Evolutionary conservation across 2,888 invertebrate genomes (phyloP).

Genomic region (Siphonodentalium dalli): DNA sequence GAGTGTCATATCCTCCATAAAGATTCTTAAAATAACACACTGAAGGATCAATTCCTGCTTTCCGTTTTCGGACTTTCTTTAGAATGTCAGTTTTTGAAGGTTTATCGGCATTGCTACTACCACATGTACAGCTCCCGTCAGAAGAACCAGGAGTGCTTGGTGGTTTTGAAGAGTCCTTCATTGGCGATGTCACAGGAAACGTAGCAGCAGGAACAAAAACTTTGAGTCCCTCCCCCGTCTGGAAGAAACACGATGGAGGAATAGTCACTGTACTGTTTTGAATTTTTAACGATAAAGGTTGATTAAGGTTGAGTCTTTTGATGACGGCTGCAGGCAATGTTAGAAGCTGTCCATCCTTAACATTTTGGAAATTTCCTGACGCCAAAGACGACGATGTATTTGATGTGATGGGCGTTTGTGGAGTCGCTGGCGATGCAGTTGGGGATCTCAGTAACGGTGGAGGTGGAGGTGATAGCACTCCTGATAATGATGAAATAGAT

Average conservation of each 20-base stretch:
- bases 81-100: background rate
- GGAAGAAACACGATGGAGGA: slow-evolving; percentile 53
- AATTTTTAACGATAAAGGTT: slow-evolving; percentile 51
- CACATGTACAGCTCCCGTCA: background rate
- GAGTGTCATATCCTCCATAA: slow-evolving; percentile 51
- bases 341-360: slow-evolving; percentile 48
- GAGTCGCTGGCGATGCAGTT: no score
- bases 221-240: slow-evolving; percentile 45
- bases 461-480: no score
- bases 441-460: no score
- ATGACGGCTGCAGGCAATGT: slow-evolving; percentile 51
- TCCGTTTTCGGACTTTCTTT: background rate
- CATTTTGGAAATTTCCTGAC: no score
- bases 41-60: slow-evolving; percentile 5
- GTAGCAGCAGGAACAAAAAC: slow-evolving; percentile 56
- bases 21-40: slow-evolving; percentile 42
- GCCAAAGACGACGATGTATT: no score
- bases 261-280: slow-evolving; percentile 50
- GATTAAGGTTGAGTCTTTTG: slow-evolving; percentile 42
- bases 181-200: slow-evolving; percentile 31
- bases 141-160: background rate
- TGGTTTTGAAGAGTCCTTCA: background rate
- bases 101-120: background rate
- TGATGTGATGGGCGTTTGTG: no score
- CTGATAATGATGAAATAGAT: no score